Conservation (phyloP, 2,888 invertebrate species). For the Andrena hattorfiana region DNA sequence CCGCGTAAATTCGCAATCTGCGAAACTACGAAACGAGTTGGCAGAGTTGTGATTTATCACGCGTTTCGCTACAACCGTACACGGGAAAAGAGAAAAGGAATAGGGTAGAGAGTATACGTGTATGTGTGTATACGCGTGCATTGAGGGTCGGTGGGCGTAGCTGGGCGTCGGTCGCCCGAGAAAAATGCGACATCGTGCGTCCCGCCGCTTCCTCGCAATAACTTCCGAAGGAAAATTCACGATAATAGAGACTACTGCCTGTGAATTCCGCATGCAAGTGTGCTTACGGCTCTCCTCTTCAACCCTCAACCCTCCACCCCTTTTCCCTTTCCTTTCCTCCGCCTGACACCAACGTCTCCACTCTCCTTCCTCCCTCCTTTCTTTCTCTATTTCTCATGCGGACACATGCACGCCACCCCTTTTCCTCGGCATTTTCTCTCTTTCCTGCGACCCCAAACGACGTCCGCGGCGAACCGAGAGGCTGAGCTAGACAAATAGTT, state of each 20-base stretch:
- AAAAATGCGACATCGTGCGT: slow-evolving; percentile 73
- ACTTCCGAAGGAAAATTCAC: slow-evolving; percentile 79
- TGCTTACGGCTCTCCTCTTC: slow-evolving; percentile 53
- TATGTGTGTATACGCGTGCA: slow-evolving; percentile 24
- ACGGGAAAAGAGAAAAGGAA: slow-evolving; percentile 34
- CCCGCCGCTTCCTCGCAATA: slow-evolving; percentile 74
- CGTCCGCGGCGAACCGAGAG: slow-evolving; percentile 61
- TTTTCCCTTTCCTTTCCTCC: slow-evolving; percentile 3
- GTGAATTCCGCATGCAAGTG: slow-evolving; percentile 74
- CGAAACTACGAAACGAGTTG: slow-evolving; percentile 70
- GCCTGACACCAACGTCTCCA: slow-evolving; percentile 10
- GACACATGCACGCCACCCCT: slow-evolving; percentile 23
- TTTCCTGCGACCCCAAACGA: slow-evolving; percentile 39
- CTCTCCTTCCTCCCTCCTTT: background rate
- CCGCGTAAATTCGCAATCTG: slow-evolving; percentile 76
- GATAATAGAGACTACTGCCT: slow-evolving; percentile 78
- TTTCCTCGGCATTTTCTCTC: slow-evolving; percentile 23
- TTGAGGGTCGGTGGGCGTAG: slow-evolving; percentile 16
- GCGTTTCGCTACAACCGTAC: slow-evolving; percentile 12
- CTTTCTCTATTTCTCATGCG: slow-evolving; percentile 38
- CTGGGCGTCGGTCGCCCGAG: slow-evolving; percentile 59
- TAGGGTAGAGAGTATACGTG: slow-evolving; percentile 20
- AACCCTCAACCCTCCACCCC: slow-evolving; percentile 24
- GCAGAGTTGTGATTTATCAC: slow-evolving; percentile 75
- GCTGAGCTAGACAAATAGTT: slow-evolving; percentile 81